These are phyloP conservation scores for Solea solea DNA, from an alignment of 2,113 vertebrate genomes.

Conservation along the genomic window DNA sequence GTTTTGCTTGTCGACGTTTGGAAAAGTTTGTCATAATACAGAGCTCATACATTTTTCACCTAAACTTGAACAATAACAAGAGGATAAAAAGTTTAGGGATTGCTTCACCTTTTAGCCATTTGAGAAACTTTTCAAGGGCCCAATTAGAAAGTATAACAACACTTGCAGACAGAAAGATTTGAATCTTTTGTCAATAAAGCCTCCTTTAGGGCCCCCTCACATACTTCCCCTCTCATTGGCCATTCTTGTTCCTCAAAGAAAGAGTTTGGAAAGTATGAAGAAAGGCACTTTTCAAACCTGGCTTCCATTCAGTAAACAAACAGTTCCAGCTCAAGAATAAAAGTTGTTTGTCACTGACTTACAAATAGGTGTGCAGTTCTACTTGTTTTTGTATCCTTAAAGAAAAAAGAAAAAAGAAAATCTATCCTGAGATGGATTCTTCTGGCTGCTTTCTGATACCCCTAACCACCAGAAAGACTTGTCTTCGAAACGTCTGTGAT, in stretches of 20 bases:
- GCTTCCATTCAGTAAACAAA: conserved; percentile 41
- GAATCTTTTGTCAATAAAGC: conserved; percentile 28
- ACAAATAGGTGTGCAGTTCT: conserved; percentile 12
- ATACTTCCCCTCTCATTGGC: background rate
- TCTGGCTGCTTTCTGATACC: conserved; percentile 15
- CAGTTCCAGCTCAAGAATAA: conserved; percentile 25
- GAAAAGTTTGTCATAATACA: background rate
- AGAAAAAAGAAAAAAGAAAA: background rate
- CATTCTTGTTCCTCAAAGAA: conserved; percentile 1
- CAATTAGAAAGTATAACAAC: conserved; percentile 12
- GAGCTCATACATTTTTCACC: background rate
- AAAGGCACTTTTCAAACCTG: conserved; percentile 34
- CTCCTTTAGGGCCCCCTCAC: background rate
- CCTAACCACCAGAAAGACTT: conserved; percentile 7
- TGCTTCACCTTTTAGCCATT: conserved; percentile 2
- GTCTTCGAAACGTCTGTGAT: conserved; percentile 8
- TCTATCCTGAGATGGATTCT: conserved; percentile 10
- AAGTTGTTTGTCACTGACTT: conserved; percentile 32
- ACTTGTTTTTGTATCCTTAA: conserved; percentile 18
- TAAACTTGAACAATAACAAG: background rate
- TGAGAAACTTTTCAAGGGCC: conserved; percentile 2
- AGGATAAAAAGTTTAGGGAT: conserved; percentile 8
- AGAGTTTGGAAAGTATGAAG: conserved; percentile 30
- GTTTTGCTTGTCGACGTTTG: too few species aligned
- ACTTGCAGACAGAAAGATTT: conserved; percentile 24